Evolutionary conservation across 92 coral and sea anemone species (phyloP).

Genomic region (Palythoa grandis): DNA sequence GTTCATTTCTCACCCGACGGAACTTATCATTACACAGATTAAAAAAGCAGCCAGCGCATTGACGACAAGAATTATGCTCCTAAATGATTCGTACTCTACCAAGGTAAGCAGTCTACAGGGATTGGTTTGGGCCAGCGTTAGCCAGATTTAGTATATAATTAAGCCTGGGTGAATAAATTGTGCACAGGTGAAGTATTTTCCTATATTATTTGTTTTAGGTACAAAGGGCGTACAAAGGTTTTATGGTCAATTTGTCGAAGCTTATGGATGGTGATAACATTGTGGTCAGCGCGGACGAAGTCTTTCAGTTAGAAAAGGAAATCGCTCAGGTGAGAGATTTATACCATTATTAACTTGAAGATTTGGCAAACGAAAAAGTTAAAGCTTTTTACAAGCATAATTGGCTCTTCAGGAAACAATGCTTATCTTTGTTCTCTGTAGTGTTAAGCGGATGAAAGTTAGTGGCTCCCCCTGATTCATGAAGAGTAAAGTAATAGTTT

Average conservation of each 20-base stretch:
- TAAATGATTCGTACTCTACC: conserved; percentile 4
- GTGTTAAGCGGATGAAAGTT: no score
- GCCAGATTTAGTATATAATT: neutral
- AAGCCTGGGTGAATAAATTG: neutral
- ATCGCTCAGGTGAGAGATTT: conserved; percentile 44
- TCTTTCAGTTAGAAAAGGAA: conserved; percentile 43
- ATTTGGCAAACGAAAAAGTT: no score
- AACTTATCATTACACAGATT: conserved; percentile 1
- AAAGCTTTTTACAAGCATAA: no score
- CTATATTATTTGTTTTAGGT: conserved; percentile 19
- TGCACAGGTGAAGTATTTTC: neutral
- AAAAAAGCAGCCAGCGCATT: neutral
- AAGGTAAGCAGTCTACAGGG: neutral
- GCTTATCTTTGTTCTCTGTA: no score
- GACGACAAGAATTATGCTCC: neutral
- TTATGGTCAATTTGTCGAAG: conserved; percentile 42
- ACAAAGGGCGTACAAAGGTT: conserved; percentile 51
- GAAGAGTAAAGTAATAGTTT: no score
- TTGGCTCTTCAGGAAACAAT: no score
- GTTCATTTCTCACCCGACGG: no score
- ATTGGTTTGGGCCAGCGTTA: neutral
- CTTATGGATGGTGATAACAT: conserved; percentile 52
- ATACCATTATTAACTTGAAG: no score
- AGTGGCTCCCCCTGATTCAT: no score
- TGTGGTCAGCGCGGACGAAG: conserved; percentile 42